Evolutionary conservation across 2,113 vertebrate species (phyloP).

Genomic region (Origma solitaria): DNA sequence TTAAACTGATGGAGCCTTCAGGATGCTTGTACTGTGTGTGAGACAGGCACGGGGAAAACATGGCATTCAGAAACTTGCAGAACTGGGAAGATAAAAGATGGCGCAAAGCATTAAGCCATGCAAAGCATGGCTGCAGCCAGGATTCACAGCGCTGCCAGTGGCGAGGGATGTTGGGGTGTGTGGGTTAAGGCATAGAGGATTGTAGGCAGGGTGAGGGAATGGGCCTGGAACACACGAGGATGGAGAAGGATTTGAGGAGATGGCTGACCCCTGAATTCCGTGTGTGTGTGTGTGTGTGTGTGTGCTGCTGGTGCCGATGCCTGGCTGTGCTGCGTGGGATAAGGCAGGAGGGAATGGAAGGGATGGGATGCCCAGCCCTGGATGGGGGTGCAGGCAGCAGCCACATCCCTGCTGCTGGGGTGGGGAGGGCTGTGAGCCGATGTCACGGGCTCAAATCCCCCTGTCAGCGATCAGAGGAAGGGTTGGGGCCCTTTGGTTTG

Average conservation of each 20-base stretch:
- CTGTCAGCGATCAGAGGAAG: not conserved
- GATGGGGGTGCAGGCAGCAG: not conserved
- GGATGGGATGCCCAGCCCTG: not conserved
- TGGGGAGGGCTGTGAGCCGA: not conserved
- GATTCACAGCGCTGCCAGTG: not conserved
- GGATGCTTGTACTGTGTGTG: not conserved
- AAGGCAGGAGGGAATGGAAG: not conserved
- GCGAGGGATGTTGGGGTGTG: fast-evolving
- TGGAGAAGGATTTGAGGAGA: not conserved
- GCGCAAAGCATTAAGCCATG: not conserved
- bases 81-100: not conserved
- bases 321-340: not conserved
- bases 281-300: not conserved
- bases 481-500: not conserved
- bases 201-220: not conserved
- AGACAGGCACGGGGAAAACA: not conserved
- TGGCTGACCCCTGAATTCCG: not conserved
- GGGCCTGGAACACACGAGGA: not conserved
- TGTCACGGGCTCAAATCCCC: not conserved
- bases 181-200: not conserved
- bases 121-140: not conserved
- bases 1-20: not conserved
- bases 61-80: not conserved
- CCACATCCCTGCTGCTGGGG: fast-evolving
- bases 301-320: not conserved